phyloP scores from a whole-genome alignment of 2,888 invertebrate species.

The Unio delphinus region DNA sequence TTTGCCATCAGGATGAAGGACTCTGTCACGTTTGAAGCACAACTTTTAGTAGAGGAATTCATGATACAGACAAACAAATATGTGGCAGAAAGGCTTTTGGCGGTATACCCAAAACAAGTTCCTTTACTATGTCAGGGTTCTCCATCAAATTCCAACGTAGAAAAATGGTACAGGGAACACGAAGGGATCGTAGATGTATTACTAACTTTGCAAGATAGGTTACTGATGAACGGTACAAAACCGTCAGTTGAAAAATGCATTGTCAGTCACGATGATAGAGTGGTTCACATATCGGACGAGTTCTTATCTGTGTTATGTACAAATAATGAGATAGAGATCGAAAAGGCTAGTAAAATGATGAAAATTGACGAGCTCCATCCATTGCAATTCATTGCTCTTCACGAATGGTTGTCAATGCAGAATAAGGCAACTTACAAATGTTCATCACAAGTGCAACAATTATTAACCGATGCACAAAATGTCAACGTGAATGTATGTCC shows the following conservation, averaged over 20 bases:
- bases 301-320: too few relatives aligned
- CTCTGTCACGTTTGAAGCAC: conserved; percentile 14
- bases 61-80: conserved; percentile 32
- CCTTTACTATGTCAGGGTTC: conserved; percentile 31
- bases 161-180: conserved; percentile 22
- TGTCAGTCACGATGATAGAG: neutral
- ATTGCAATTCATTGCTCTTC: conserved; percentile 8
- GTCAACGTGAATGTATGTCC: conserved; percentile 24
- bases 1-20: conserved; percentile 22
- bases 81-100: conserved; percentile 20
- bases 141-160: conserved; percentile 16
- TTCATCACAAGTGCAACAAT: conserved; percentile 4
- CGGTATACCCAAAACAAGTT: conserved; percentile 7
- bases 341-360: neutral
- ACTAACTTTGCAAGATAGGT: conserved; percentile 24
- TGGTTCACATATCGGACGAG: too few relatives aligned
- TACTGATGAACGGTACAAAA: neutral
- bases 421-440: conserved; percentile 19
- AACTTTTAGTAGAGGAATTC: conserved; percentile 37
- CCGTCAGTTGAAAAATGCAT: neutral
- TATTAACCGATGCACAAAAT: conserved; percentile 10
- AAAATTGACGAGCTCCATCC: conserved; percentile 22
- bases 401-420: conserved; percentile 21
- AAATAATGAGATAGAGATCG: neutral
- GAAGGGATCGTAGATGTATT: conserved; percentile 15